These are phyloP conservation scores for Camponotus vicinus DNA, from an alignment of 1,140 invertebrate genomes.

Conservation along the genomic window DNA sequence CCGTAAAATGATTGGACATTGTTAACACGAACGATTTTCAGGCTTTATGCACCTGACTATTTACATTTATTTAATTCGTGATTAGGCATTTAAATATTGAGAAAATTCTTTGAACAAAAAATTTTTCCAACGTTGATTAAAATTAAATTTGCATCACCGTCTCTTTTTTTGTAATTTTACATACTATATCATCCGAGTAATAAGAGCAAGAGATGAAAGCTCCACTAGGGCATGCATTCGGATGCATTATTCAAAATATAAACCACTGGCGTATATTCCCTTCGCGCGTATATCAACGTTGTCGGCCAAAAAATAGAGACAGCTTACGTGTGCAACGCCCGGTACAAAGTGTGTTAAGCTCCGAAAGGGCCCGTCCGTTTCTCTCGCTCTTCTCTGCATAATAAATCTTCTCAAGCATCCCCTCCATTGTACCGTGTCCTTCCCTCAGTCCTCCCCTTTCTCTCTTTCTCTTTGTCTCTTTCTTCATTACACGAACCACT, in stretches of 20 bases:
- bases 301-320: conserved; percentile 56
- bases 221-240: conserved; percentile 29
- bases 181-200: neutral
- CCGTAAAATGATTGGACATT: conserved; percentile 48
- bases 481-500: conserved; percentile 42
- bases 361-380: conserved; percentile 50
- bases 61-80: conserved; percentile 8
- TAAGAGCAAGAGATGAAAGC: conserved; percentile 44
- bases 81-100: neutral
- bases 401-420: conserved; percentile 50
- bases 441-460: conserved; percentile 24
- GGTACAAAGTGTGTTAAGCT: conserved; percentile 52
- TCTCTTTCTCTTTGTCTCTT: conserved; percentile 51
- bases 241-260: conserved; percentile 55
- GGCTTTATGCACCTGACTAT: neutral
- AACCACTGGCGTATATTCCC: conserved; percentile 32
- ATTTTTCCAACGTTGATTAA: neutral
- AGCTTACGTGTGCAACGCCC: conserved; percentile 45
- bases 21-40: conserved; percentile 20
- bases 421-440: conserved; percentile 26
- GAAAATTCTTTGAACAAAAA: neutral
- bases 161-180: neutral
- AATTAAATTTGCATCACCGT: conserved; percentile 1
- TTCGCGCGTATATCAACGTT: conserved; percentile 56
- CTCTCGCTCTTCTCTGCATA: conserved; percentile 50